Conservation (phyloP, 1,140 invertebrate species). For the Drosophila pectinifera region DNA sequence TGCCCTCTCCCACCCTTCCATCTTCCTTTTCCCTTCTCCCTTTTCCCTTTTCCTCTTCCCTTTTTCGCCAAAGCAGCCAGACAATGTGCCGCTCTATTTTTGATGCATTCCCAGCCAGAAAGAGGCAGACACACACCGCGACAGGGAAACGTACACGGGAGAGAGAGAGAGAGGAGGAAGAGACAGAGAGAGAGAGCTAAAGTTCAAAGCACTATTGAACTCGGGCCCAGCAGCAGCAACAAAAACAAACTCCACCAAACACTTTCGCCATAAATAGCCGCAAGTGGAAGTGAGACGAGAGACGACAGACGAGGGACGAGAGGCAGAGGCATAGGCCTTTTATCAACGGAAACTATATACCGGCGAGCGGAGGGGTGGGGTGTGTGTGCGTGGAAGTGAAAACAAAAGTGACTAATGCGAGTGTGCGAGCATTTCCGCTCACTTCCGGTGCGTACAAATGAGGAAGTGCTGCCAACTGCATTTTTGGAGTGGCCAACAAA, state of each 20-base stretch:
- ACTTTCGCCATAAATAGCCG: slow-evolving; percentile 82
- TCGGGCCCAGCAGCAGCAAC: slow-evolving; percentile 37
- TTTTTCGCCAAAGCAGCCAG: slow-evolving; percentile 53
- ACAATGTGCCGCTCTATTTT: slow-evolving; percentile 81
- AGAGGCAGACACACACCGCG: slow-evolving; percentile 29
- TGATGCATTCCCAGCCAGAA: slow-evolving; percentile 60
- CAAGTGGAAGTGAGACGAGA: slow-evolving; percentile 28
- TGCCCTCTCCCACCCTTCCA: not conserved
- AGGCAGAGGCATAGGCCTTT: slow-evolving; percentile 31
- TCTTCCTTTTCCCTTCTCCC: not conserved
- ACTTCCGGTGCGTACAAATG: slow-evolving; percentile 81
- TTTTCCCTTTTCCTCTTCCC: slow-evolving; percentile 7
- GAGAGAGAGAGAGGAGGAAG: slow-evolving; percentile 4
- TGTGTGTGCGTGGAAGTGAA: slow-evolving; percentile 57
- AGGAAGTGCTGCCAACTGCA: slow-evolving; percentile 67
- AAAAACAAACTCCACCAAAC: slow-evolving; percentile 57
- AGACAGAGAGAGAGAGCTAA: slow-evolving; percentile 46
- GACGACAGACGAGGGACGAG: slow-evolving; percentile 16
- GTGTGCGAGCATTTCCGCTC: slow-evolving; percentile 63
- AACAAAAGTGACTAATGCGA: slow-evolving; percentile 81
- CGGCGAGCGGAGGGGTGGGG: not conserved
- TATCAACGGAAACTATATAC: slow-evolving; percentile 46
- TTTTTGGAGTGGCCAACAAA: slow-evolving; percentile 49
- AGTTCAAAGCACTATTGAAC: slow-evolving; percentile 83
- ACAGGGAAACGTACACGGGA: slow-evolving; percentile 2